Conservation (phyloP, 2,113 vertebrate genomes). For the Corapipo altera region DNA sequence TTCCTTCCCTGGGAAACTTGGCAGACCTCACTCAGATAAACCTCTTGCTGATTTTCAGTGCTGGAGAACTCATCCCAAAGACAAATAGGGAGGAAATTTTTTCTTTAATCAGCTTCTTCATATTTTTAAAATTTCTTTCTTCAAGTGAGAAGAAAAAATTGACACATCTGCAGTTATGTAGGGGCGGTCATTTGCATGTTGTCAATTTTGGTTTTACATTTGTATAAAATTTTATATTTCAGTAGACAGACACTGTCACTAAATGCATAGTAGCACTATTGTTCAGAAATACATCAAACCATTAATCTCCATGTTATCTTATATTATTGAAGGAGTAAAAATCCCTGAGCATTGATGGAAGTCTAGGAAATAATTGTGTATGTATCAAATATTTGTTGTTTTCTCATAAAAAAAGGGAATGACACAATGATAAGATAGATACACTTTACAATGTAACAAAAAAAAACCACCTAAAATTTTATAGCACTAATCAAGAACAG, state of each 20-base stretch:
- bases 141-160: neutral
- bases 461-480: constrained; percentile 73
- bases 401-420: constrained; percentile 58
- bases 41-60: neutral
- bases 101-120: neutral
- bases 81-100: neutral
- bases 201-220: neutral
- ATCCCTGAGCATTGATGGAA: neutral
- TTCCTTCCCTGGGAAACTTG: neutral
- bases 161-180: neutral
- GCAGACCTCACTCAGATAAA: neutral
- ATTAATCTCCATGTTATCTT: neutral
- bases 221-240: neutral
- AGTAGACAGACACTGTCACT: neutral
- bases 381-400: constrained; percentile 63
- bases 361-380: neutral
- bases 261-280: neutral
- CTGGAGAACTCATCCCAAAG: neutral
- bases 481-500: constrained; percentile 71
- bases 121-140: neutral
- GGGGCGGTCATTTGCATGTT: neutral
- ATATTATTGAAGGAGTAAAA: neutral
- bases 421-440: constrained; percentile 65
- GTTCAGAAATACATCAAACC: neutral
- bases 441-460: constrained; percentile 69